These are phyloP conservation scores for Drosophila kikkawai DNA, from an alignment of 1,140 invertebrate genomes.

Conservation along the genomic window DNA sequence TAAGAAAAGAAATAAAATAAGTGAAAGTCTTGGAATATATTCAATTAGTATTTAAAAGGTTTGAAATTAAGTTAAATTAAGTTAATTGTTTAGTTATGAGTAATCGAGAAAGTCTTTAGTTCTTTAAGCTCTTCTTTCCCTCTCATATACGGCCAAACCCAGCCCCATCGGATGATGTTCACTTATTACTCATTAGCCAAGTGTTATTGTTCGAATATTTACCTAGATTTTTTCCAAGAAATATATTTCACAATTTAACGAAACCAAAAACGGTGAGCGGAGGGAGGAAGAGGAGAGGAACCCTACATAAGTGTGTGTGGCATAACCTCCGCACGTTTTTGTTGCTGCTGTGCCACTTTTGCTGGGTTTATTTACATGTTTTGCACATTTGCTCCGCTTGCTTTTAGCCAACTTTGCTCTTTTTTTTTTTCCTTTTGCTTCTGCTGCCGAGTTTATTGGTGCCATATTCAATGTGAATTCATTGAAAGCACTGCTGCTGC, in stretches of 20 bases:
- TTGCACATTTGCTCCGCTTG: conserved; percentile 63
- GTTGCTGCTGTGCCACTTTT: conserved; percentile 64
- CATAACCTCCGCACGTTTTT: conserved; percentile 54
- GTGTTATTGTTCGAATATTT: conserved; percentile 23
- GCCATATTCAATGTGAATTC: conserved; percentile 68
- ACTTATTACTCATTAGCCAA: conserved; percentile 40
- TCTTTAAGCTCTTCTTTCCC: background rate
- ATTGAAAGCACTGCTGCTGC: conserved; percentile 44
- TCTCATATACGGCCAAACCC: background rate
- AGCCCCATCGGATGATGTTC: conserved; percentile 2
- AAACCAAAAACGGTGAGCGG: background rate
- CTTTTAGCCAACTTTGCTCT: conserved; percentile 59
- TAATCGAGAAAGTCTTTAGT: background rate
- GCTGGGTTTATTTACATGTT: conserved; percentile 65
- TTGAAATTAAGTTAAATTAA: background rate
- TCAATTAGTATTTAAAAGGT: background rate
- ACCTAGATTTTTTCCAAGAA: conserved; percentile 46
- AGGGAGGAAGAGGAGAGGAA: background rate
- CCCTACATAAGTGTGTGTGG: conserved; percentile 35
- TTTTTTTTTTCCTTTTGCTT: conserved; percentile 48
- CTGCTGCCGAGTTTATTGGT: conserved; percentile 58
- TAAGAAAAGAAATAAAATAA: background rate
- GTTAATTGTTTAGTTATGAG: background rate
- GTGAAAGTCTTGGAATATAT: background rate
- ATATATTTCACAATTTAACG: conserved; percentile 42